Evolutionary conservation across 2,113 vertebrate genomes (phyloP).

Genomic region (Sciurus niger): DNA sequence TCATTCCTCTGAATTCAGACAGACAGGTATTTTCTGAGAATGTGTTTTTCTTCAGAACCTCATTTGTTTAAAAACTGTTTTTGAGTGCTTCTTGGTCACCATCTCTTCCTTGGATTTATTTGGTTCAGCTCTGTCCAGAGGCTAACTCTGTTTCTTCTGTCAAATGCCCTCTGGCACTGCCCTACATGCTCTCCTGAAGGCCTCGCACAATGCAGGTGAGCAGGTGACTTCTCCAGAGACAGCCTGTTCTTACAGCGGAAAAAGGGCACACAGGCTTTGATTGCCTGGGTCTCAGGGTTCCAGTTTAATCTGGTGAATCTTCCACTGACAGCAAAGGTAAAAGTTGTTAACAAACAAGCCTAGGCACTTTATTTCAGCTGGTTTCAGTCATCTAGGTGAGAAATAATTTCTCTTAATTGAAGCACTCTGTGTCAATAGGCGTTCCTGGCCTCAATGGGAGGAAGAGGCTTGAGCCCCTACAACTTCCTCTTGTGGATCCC

Average conservation of each 20-base stretch:
- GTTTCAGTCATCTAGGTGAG: not conserved
- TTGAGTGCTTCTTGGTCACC: too few relatives aligned
- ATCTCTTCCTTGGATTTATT: too few relatives aligned
- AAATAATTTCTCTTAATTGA: slow-evolving; percentile 1
- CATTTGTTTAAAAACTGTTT: too few relatives aligned
- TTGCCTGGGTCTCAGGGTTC: not conserved
- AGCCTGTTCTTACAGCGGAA: not conserved
- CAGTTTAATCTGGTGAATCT: not conserved
- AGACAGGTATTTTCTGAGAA: too few relatives aligned
- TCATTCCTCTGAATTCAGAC: too few relatives aligned
- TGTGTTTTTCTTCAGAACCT: too few relatives aligned
- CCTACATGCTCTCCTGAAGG: slow-evolving; percentile 83
- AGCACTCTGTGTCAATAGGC: not conserved
- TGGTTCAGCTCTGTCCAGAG: too few relatives aligned
- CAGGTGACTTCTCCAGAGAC: slow-evolving; percentile 78
- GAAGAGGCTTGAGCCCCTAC: too few relatives aligned
- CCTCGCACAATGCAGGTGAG: slow-evolving; percentile 85
- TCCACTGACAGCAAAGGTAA: not conserved
- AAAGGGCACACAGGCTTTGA: not conserved
- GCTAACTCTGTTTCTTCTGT: slow-evolving; percentile 88
- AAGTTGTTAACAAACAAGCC: not conserved
- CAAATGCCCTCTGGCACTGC: slow-evolving; percentile 83
- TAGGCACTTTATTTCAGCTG: not conserved
- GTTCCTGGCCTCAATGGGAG: not conserved
- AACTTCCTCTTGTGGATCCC: too few relatives aligned